Evolutionary conservation across 37 sponge, comb jelly and placozoan genomes (phyloP), one percentile per base, ranked within the genome.

Genomic region (Trichoplax adhaerens): DNA sequence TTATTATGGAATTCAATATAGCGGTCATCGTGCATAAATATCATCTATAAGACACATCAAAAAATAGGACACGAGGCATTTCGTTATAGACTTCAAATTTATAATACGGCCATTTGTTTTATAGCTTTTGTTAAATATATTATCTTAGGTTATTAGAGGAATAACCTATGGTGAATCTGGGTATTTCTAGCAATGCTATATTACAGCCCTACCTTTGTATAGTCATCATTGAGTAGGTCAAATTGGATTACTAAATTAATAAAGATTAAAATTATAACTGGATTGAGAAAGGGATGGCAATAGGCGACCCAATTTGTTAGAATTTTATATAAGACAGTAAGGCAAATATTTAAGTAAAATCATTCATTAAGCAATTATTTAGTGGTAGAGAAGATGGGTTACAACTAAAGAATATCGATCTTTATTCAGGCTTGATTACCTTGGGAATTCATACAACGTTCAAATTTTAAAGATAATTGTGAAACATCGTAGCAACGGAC

Each of bases 381-480:
- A 60, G 12, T 60, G 62, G 62, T 12, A 8, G 12, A 8, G 8
- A 60, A 8, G 12, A 60, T 60, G 12, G 62, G 62, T 60, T 8
- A 12, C 62, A 12, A 60, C 62, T 8, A n/a, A 8, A 60, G 12
- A n/a, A 12, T 12, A 60, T 60, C 8, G 12, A 12, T 60, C 12
- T 60, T 29, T 29, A 29, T 29, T 29, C 29, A 29, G 29, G 29
- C 29, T 29, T 29, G 29, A 29, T 3, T 56, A 86, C 87, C 79
- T 79, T 95, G 91, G 6, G 83, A 70, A 78, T 87, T 82, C 52
- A 95, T 49, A 58, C 96, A 87, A 54, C 96, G 74, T 64, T 95
- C 96, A 85, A 95, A 95, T 79, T 95, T 95, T 84, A 91, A 81
- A 58, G 96, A 90, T 53, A 95, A 78, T 64, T 95, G 84, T 5